Evolutionary conservation across 2,888 invertebrate genomes (phyloP), one percentile per base, ranked within the genome.

Genomic region (Acleris laterana): DNA sequence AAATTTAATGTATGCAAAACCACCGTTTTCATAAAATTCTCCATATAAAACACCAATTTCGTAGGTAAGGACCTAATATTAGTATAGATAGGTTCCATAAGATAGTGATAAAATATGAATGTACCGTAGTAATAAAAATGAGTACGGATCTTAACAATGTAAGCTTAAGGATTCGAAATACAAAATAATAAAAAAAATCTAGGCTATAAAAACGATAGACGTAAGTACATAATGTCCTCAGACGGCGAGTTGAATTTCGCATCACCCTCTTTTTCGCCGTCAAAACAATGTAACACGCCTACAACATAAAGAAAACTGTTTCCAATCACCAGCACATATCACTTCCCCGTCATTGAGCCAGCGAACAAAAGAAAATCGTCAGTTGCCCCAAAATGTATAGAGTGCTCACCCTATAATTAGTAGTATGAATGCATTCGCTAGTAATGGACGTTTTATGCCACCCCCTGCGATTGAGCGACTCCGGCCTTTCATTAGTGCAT

Each of bases 351-450:
- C 58, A 62, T 59, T 50, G 59, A 60, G 53, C 55, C 52, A 50
- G 44, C 56, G 62, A 69, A 63, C 66, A 70, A 68, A 70, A 69
- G 68, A 69, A 68, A 67, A 67, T 52, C 57, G 67, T 67, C 56
- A 62, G 56, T 65, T 42, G 28, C 55, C 49, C 53, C 52, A 38
- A 25, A 52, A 51, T 62, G 44, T 53, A 57, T 58, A 57, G 55
- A 56, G 58, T 62, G 56, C 63, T 73, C 74, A 72, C 82, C 80
- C 82, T 75, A 77, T 86, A 85, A 86, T 85, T 86, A 86, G 82
- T 74, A 77, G 82, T 82, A 81, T 85, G 83, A 86, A 85, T 85
- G 85, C 85, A 85, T 86, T 85, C 74, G 72, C 80, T 85, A 87
- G 81, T 85, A 87, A 87, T 86, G 86, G 84, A 81, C 76, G 74